Conservation (phyloP, 2,888 invertebrate genomes). For the Campopleginae sp. region DNA sequence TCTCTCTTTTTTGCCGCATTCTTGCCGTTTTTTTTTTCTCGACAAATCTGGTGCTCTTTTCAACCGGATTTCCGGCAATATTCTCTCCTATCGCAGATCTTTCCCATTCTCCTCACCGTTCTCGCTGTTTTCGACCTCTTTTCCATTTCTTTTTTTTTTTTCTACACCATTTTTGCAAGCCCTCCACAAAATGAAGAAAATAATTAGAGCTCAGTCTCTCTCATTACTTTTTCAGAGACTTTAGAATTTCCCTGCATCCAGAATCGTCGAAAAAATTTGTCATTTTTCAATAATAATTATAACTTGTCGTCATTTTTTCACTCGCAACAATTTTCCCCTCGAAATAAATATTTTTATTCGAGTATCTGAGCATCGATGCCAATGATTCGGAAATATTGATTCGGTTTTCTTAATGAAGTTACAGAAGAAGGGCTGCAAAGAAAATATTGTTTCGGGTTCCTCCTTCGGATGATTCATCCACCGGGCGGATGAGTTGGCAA, state of each 20-base stretch:
- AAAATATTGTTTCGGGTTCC: constrained; percentile 27
- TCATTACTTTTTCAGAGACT: background rate
- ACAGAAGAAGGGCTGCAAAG: background rate
- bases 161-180: background rate
- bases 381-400: background rate
- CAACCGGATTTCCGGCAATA: constrained; percentile 63
- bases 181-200: background rate
- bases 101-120: constrained; percentile 16
- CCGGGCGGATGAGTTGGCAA: constrained; percentile 23
- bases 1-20: constrained; percentile 21
- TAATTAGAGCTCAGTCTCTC: background rate
- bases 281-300: background rate
- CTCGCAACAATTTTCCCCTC: background rate
- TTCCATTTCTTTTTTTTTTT: background rate
- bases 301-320: background rate
- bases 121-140: constrained; percentile 7
- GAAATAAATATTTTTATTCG: background rate
- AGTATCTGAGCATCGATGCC: too few species aligned
- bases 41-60: constrained; percentile 43
- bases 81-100: constrained; percentile 56
- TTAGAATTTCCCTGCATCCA: background rate
- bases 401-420: background rate
- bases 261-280: background rate
- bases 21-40: constrained; percentile 7
- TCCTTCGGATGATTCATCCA: constrained; percentile 22